Evolutionary conservation across 2,113 vertebrate genomes (phyloP).

Genomic region (Patagioenas fasciata): DNA sequence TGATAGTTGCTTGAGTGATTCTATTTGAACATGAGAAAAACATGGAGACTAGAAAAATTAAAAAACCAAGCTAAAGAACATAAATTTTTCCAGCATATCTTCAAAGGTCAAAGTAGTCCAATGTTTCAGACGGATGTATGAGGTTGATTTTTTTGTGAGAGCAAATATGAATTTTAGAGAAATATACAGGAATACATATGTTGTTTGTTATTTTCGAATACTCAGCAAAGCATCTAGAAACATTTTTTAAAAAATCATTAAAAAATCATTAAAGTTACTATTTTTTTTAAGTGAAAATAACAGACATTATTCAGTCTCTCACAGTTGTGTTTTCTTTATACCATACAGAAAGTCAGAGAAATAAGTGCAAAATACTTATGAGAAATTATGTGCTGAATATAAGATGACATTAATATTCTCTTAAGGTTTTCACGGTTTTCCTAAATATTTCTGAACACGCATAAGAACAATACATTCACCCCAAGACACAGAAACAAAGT

Average conservation of each 20-base stretch:
- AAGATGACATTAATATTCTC: conserved; percentile 19
- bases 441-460: conserved; percentile 36
- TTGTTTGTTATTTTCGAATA: background rate
- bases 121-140: background rate
- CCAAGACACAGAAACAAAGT: background rate
- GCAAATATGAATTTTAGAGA: background rate
- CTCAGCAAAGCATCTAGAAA: background rate
- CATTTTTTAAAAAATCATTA: accelerated
- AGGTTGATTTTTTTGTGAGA: background rate
- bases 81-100: background rate
- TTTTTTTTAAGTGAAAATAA: background rate
- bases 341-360: conserved; percentile 11
- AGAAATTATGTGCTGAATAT: background rate
- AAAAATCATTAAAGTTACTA: background rate
- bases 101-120: background rate
- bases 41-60: background rate
- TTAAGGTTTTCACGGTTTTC: conserved; percentile 51
- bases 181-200: background rate
- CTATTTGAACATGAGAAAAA: background rate
- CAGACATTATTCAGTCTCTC: background rate
- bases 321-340: conserved; percentile 28
- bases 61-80: background rate
- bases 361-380: conserved; percentile 22
- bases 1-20: background rate
- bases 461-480: conserved; percentile 7